Conservation (phyloP, 2,797 vertebrate species). For the Pagetopsis macropterus region DNA sequence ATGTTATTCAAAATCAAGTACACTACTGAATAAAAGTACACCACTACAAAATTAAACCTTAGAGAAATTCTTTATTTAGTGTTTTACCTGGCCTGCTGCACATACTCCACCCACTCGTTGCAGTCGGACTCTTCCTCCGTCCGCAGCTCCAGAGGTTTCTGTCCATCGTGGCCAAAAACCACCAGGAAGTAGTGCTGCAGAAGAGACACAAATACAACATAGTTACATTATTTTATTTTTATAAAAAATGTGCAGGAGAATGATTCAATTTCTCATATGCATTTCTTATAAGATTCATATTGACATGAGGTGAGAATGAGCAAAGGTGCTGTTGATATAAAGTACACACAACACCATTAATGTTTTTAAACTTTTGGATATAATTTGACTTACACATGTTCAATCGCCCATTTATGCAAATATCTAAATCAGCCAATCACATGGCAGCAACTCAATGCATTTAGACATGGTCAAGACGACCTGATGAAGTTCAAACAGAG, state of each 20-base stretch:
- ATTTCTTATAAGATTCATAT: neutral
- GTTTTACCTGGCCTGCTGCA: constrained; percentile 94
- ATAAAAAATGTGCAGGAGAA: too few species aligned
- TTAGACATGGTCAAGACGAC: too few species aligned
- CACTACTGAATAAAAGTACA: neutral
- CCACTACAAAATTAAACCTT: neutral
- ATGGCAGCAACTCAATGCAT: too few species aligned
- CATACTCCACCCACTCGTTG: constrained; percentile 94
- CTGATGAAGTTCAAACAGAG: too few species aligned
- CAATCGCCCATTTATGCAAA: too few species aligned
- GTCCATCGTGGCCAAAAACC: constrained; percentile 94
- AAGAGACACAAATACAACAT: constrained; percentile 12
- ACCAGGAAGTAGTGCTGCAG: constrained; percentile 93
- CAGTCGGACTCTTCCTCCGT: constrained; percentile 92
- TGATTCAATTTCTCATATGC: too few species aligned
- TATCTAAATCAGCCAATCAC: too few species aligned
- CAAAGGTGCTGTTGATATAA: neutral
- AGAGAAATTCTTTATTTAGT: neutral
- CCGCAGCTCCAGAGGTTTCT: constrained; percentile 95
- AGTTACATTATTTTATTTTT: neutral
- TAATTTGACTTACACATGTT: too few species aligned
- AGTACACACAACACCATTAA: neutral
- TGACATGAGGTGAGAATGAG: neutral
- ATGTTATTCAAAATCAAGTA: neutral
- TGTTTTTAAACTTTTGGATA: neutral